These are phyloP conservation scores for Dasyprocta punctata DNA, from an alignment of 2,113 vertebrate species.

Conservation along the genomic window DNA sequence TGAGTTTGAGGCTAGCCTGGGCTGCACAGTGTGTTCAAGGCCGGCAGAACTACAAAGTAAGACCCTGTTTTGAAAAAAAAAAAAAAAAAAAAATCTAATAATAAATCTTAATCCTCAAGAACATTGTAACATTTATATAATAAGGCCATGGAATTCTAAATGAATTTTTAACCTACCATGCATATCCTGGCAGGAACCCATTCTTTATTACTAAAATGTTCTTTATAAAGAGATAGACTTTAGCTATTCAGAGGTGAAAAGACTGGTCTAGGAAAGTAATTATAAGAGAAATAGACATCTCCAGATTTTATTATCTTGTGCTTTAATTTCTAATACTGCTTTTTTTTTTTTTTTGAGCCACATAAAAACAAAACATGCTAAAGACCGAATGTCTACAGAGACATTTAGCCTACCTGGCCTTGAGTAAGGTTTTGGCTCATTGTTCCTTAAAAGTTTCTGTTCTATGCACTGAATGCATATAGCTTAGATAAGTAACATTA, in stretches of 20 bases:
- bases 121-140: background rate
- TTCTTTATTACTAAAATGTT: slow-evolving; percentile 46
- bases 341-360: slow-evolving; percentile 47
- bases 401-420: background rate
- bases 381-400: slow-evolving; percentile 15
- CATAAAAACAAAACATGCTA: slow-evolving; percentile 21
- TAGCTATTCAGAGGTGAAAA: slow-evolving; percentile 54
- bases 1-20: background rate
- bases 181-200: background rate
- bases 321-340: slow-evolving; percentile 1
- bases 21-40: background rate
- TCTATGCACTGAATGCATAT: background rate
- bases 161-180: slow-evolving; percentile 47
- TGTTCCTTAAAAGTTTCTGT: background rate
- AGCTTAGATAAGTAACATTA: slow-evolving; percentile 42
- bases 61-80: background rate
- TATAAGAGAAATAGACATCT: slow-evolving; percentile 60
- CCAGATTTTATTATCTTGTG: slow-evolving; percentile 17
- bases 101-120: background rate
- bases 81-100: background rate
- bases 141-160: slow-evolving; percentile 65
- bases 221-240: slow-evolving; percentile 68
- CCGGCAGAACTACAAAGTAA: background rate
- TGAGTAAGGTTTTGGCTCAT: slow-evolving; percentile 27
- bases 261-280: slow-evolving; percentile 60